phyloP scores from a whole-genome alignment of 2,113 vertebrate genomes.

The Rhegmatorhina hoffmannsi region DNA sequence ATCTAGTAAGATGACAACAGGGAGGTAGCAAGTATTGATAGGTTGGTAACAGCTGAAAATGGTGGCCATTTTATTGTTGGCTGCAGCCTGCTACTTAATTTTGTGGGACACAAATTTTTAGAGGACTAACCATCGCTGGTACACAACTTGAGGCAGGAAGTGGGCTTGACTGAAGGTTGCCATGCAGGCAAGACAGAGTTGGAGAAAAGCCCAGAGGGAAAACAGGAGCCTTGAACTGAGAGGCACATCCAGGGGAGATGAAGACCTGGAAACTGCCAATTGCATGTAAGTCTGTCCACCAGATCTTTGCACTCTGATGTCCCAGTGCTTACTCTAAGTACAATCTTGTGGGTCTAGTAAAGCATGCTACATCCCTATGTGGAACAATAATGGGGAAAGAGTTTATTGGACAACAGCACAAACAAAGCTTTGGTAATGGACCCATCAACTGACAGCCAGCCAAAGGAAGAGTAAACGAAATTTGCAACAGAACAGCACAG shows the following conservation, averaged over 20 bases:
- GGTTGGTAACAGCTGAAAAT: not conserved
- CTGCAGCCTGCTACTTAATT: not conserved
- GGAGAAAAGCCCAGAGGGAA: not conserved
- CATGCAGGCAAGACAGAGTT: not conserved
- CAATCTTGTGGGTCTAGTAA: not conserved
- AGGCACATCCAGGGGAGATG: not conserved
- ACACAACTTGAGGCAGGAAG: not conserved
- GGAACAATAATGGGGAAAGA: not conserved
- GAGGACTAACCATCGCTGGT: not conserved
- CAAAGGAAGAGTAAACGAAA: not conserved
- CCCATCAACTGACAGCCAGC: not conserved
- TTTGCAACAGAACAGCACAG: not conserved
- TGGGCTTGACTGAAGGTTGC: not conserved
- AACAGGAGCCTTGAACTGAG: not conserved
- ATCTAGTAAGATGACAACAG: not conserved
- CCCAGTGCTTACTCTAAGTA: not conserved
- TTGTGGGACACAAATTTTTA: not conserved
- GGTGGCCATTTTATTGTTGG: not conserved
- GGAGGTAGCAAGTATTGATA: not conserved
- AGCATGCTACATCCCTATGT: not conserved
- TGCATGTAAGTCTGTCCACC: not conserved
- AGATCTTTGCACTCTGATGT: not conserved
- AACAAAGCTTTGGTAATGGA: not conserved
- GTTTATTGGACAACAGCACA: not conserved
- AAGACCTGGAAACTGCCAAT: not conserved